Base-by-base conservation (phyloP, 2,113 vertebrate species). In the Mola mola region DNA sequence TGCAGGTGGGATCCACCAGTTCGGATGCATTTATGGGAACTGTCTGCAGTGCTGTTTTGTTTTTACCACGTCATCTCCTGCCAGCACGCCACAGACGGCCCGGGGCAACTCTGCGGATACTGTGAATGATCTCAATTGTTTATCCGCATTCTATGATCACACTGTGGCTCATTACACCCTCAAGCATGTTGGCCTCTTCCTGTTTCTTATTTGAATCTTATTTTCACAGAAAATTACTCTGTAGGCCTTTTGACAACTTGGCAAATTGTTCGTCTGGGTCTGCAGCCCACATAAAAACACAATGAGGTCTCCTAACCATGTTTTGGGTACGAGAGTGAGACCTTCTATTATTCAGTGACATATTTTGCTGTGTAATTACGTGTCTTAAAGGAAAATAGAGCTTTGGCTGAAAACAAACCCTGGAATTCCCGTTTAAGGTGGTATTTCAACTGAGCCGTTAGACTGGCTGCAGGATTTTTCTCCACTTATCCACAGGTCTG, bases 41-140 rank as follows among this genome's bases (percentile, higher is more conserved):
- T 8, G 5, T 8, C 36, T 3, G 15, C 21, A 16, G 37, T 8
- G 31, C 31, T n/a, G 46, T 41, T 56, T 62, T 59, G 55, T 63
- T 73, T 79, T 70, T 41, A 68, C 29, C 40, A 71, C 57, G 69
- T 59, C 47, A 47, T 67, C 63, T 70, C 63, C 73, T 66, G 48
- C n/a, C 28, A 73, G n/a, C 16, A 8, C 67, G 60, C 37, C 66
- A 68, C 74, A 82, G 68, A 72, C 66, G 67, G 68, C 37, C 63
- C 57, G 69, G 37, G 75, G 58, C 58, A 67, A 52, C 50, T 75
- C 56, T 17, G 29, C n/a, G 13, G 34, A 63, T 63, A 33, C 66
- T 52, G 33, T 36, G 55, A 61, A 72, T 33, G 37, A 71, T 71
- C 56, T 68, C 24, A 55, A 21, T 40, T 48, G 46, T 70, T 15